Conservation (phyloP, 2,113 vertebrate species). For the Gallinago media region DNA sequence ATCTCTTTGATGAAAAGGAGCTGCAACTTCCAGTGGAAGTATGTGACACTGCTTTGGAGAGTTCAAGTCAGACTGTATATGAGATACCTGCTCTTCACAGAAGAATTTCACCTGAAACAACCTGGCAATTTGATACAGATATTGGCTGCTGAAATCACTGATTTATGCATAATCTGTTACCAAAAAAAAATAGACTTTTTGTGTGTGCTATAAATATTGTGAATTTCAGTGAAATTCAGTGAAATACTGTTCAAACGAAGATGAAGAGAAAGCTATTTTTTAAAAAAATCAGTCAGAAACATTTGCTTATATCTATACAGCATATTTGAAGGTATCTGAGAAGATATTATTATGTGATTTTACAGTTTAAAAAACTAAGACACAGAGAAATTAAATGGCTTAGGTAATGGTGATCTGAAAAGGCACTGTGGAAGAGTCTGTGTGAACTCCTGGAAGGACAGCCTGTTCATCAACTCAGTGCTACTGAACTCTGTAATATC, state of each 20-base stretch:
- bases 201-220: background rate
- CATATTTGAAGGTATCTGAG: background rate
- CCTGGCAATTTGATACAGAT: background rate
- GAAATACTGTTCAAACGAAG: background rate
- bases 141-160: background rate
- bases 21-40: background rate
- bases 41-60: background rate
- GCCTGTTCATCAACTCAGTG: fast-evolving
- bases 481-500: background rate
- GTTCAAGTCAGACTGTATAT: background rate
- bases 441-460: background rate
- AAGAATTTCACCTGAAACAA: background rate
- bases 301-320: background rate
- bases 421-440: background rate
- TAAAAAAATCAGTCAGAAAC: background rate
- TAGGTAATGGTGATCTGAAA: background rate
- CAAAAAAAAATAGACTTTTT: background rate
- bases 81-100: background rate
- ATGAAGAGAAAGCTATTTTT: background rate
- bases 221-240: no score
- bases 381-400: background rate
- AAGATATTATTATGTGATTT: background rate
- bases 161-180: background rate
- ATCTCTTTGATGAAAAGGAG: background rate
- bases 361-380: background rate